Conservation (phyloP, 2,888 invertebrate species). For the Drosophila longiperda region DNA sequence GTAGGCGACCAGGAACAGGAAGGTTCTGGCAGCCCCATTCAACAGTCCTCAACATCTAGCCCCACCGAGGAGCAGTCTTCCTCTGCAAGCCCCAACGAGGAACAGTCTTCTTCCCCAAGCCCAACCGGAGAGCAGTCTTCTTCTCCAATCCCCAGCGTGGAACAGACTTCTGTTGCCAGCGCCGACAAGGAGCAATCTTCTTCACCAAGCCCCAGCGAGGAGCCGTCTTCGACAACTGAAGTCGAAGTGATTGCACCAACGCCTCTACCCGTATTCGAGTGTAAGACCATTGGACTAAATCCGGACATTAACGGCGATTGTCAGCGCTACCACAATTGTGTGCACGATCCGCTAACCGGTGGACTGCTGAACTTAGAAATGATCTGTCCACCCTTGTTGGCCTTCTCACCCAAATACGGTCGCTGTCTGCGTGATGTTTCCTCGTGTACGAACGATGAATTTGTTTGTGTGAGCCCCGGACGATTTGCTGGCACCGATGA, state of each 20-base stretch:
- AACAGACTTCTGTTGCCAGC: background rate
- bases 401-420: conserved; percentile 53
- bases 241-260: conserved; percentile 41
- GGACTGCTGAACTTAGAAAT: conserved; percentile 38
- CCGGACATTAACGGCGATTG: conserved; percentile 59
- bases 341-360: conserved; percentile 27
- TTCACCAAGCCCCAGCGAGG: conserved; percentile 4
- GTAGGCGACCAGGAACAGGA: background rate
- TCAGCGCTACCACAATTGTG: conserved; percentile 65
- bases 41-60: background rate
- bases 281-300: conserved; percentile 55
- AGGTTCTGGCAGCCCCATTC: background rate
- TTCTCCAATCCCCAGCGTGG: background rate
- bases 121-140: conserved; percentile 12
- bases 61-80: conserved; percentile 12
- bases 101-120: background rate
- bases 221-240: conserved; percentile 10
- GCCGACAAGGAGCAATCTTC: conserved; percentile 10
- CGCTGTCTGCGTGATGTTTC: conserved; percentile 74
- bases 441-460: conserved; percentile 52
- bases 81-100: conserved; percentile 3
- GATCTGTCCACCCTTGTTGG: conserved; percentile 54
- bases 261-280: conserved; percentile 50
- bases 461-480: conserved; percentile 61
- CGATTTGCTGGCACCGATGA: conserved; percentile 59